Evolutionary conservation across 1,140 invertebrate genomes (phyloP).

Genomic region (Drosophila ironensis): DNA sequence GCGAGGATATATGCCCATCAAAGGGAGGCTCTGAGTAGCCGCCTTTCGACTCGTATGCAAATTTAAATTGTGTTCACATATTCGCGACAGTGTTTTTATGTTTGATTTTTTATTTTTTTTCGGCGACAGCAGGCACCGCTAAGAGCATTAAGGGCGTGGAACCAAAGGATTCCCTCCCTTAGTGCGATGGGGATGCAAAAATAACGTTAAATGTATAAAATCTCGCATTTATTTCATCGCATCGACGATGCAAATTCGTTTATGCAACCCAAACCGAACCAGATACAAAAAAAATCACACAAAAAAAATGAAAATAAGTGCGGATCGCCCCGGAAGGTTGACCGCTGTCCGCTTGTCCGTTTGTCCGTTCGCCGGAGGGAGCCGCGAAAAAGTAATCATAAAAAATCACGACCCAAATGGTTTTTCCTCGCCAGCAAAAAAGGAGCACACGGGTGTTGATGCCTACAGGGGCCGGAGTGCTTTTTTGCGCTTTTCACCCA

Average conservation of each 20-base stretch:
- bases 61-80: constrained; percentile 24
- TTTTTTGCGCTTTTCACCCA: constrained; percentile 47
- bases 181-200: constrained; percentile 28
- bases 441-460: constrained; percentile 34
- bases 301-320: constrained; percentile 1
- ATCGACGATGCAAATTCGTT: constrained; percentile 53
- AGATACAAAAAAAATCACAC: neutral
- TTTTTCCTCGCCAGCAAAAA: constrained; percentile 14
- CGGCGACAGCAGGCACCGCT: constrained; percentile 2
- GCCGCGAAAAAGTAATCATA: constrained; percentile 47
- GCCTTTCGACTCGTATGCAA: constrained; percentile 19
- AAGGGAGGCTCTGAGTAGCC: neutral
- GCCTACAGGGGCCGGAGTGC: constrained; percentile 3
- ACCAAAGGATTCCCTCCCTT: neutral
- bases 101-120: constrained; percentile 15
- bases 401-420: constrained; percentile 48
- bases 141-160: constrained; percentile 33
- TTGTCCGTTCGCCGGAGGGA: neutral
- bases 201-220: constrained; percentile 50
- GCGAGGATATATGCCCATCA: neutral
- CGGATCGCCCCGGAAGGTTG: constrained; percentile 1
- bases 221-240: constrained; percentile 51
- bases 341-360: neutral
- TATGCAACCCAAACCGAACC: constrained; percentile 17
- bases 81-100: constrained; percentile 10